Percentiles rank a stretch among this genome's conserved stretches.
Conservation (phyloP, 2,888 invertebrate species). For the Lycophotia porphyrea region DNA sequence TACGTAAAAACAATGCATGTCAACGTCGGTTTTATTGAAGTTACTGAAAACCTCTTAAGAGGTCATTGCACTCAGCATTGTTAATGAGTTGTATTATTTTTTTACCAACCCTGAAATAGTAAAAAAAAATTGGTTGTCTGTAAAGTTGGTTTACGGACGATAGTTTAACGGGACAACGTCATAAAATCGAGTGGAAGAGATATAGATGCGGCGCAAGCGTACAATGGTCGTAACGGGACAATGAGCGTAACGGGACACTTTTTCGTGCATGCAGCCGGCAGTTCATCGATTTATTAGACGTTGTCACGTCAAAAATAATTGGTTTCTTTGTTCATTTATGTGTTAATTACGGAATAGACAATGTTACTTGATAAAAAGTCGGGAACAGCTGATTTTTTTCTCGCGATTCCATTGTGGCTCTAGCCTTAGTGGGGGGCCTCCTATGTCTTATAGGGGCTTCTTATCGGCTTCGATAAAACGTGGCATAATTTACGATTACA, state of each 20-base stretch:
- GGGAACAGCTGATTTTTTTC: neutral
- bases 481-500: constrained; percentile 70
- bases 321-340: neutral
- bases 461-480: constrained; percentile 68
- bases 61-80: neutral
- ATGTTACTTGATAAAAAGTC: neutral
- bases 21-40: neutral
- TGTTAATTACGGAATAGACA: neutral
- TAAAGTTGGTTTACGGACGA: too few species aligned
- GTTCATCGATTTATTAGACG: too few species aligned
- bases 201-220: too few species aligned
- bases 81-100: neutral
- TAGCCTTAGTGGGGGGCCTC: constrained; percentile 10
- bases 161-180: too few species aligned
- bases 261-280: too few species aligned
- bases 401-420: neutral
- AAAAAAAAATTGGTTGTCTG: too few species aligned
- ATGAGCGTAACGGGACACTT: too few species aligned
- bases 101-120: neutral
- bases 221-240: too few species aligned
- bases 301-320: too few species aligned
- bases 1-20: neutral
- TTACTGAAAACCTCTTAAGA: neutral
- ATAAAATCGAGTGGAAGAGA: too few species aligned
- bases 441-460: constrained; percentile 25